Conservation (phyloP, 2,888 invertebrate genomes). For the Carcina quercana region DNA sequence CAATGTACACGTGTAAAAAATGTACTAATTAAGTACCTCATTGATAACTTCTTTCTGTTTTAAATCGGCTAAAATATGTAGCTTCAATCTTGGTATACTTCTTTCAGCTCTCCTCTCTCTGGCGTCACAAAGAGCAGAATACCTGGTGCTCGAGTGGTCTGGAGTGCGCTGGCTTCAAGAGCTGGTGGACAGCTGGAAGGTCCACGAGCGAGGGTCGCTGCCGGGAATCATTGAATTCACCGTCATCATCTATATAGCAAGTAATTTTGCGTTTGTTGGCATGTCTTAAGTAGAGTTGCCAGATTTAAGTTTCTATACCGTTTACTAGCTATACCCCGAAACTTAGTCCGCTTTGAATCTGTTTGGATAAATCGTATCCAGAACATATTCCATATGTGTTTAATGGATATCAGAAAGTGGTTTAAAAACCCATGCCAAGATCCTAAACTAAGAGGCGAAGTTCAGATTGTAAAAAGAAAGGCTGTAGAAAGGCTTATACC, state of each 20-base stretch:
- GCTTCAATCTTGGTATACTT: slow-evolving; percentile 7
- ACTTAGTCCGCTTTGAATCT: too few species aligned
- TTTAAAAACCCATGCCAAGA: too few species aligned
- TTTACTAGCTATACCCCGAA: too few species aligned
- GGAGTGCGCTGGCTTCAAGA: slow-evolving; percentile 85
- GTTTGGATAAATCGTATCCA: too few species aligned
- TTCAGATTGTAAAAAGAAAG: too few species aligned
- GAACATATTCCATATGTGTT: too few species aligned
- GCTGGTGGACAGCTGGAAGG: slow-evolving; percentile 84
- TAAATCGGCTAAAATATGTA: background rate
- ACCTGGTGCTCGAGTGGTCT: slow-evolving; percentile 84
- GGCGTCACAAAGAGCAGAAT: slow-evolving; percentile 94
- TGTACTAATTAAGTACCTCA: too few species aligned
- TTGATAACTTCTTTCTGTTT: too few species aligned
- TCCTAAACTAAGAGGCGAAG: too few species aligned
- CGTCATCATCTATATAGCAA: slow-evolving; percentile 91
- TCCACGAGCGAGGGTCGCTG: slow-evolving; percentile 83
- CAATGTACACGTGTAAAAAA: too few species aligned
- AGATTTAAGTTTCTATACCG: background rate
- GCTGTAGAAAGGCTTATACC: too few species aligned
- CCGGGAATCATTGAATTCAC: slow-evolving; percentile 88
- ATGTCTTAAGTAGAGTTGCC: slow-evolving; percentile 19
- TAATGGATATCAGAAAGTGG: too few species aligned
- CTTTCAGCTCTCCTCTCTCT: slow-evolving; percentile 89
- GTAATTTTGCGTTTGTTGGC: slow-evolving; percentile 74